Percentiles rank a stretch among this genome's conserved stretches.
phyloP scores from a whole-genome alignment of 2,888 invertebrate species.

The Drosophila flavopinicola region DNA sequence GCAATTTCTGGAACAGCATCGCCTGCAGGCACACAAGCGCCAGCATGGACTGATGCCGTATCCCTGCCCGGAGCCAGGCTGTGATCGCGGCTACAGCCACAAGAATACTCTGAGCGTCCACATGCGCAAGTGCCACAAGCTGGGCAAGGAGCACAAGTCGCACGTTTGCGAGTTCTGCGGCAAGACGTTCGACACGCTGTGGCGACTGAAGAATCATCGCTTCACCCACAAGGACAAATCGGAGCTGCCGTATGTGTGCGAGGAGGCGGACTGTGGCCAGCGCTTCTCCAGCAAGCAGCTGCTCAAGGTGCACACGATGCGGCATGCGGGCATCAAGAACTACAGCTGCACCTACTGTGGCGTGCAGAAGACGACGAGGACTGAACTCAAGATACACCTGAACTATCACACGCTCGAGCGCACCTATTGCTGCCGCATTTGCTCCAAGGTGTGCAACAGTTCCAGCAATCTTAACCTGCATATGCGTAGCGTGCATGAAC shows the following conservation, averaged over 20 bases:
- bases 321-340: slow-evolving; percentile 82
- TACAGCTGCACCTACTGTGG: slow-evolving; percentile 81
- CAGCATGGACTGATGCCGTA: slow-evolving; percentile 47
- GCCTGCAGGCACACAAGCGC: slow-evolving; percentile 46
- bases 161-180: slow-evolving; percentile 51
- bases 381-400: slow-evolving; percentile 80
- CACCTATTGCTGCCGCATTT: slow-evolving; percentile 77
- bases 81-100: slow-evolving; percentile 45
- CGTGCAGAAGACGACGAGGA: slow-evolving; percentile 80
- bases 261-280: slow-evolving; percentile 62
- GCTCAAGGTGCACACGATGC: slow-evolving; percentile 80
- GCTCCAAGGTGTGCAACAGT: slow-evolving; percentile 79
- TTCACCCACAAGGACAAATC: slow-evolving; percentile 76
- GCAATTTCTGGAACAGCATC: slow-evolving; percentile 43
- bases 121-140: slow-evolving; percentile 53
- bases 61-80: slow-evolving; percentile 45
- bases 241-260: slow-evolving; percentile 73
- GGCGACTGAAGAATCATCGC: slow-evolving; percentile 73
- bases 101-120: slow-evolving; percentile 52
- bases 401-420: slow-evolving; percentile 82
- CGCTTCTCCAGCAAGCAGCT: slow-evolving; percentile 77
- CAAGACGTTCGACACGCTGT: slow-evolving; percentile 52
- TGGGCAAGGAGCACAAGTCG: slow-evolving; percentile 55
- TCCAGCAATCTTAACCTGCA: slow-evolving; percentile 79
- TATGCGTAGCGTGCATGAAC: slow-evolving; percentile 79